Conservation (phyloP, 1,140 invertebrate species). For the Cepaea nemoralis region DNA sequence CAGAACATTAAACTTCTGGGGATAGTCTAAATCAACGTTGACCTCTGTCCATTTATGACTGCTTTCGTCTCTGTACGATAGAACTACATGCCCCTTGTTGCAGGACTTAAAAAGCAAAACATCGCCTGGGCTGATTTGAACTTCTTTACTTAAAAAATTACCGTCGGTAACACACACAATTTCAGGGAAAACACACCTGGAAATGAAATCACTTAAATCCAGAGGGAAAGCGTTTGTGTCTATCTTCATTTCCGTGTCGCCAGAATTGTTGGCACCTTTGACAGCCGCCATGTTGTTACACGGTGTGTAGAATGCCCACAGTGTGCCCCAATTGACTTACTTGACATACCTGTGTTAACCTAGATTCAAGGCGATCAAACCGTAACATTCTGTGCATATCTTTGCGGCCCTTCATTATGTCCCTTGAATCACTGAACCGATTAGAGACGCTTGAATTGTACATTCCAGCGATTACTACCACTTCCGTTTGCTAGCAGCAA, state of each 20-base stretch:
- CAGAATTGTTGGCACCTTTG: not conserved
- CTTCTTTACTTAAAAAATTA: constrained; percentile 29
- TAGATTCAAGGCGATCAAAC: too few species aligned
- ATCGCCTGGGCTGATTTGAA: constrained; percentile 41
- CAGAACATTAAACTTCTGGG: constrained; percentile 42
- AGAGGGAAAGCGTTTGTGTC: not conserved
- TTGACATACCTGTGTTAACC: not conserved
- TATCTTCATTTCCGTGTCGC: not conserved
- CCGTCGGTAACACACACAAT: constrained; percentile 39
- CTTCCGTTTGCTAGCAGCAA: too few species aligned
- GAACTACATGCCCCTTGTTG: not conserved
- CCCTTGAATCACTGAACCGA: too few species aligned
- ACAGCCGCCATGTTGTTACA: constrained; percentile 27
- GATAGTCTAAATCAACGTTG: constrained; percentile 33
- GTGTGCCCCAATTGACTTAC: not conserved
- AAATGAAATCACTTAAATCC: constrained; percentile 38
- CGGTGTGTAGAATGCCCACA: not conserved
- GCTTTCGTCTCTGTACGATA: constrained; percentile 29
- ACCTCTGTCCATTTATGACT: constrained; percentile 8
- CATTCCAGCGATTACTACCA: too few species aligned
- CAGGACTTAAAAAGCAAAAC: constrained; percentile 42
- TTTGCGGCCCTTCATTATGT: too few species aligned
- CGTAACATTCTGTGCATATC: too few species aligned
- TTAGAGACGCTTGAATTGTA: too few species aligned
- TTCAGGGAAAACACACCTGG: constrained; percentile 25